These are phyloP conservation scores for Gephyroberyx darwinii DNA, from an alignment of 2,797 vertebrate species.

Conservation along the genomic window DNA sequence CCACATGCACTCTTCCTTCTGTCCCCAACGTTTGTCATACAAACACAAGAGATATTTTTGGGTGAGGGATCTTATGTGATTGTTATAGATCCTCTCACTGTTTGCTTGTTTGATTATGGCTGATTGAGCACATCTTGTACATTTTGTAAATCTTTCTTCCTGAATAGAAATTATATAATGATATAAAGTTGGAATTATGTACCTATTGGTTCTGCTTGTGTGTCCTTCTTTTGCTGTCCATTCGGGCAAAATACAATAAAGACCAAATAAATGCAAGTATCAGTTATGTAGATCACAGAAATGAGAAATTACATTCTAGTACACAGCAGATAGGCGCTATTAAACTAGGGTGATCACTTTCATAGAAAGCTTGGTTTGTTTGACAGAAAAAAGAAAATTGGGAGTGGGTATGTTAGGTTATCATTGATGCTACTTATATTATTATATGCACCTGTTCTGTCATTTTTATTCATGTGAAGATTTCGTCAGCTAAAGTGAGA, in stretches of 20 bases:
- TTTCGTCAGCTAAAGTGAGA: not conserved
- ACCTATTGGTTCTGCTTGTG: constrained; percentile 49
- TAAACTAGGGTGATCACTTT: too few species aligned
- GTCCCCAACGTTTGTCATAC: constrained; percentile 79
- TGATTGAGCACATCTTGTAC: constrained; percentile 79
- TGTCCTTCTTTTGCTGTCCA: constrained; percentile 50
- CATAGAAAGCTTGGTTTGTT: too few species aligned
- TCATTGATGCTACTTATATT: too few species aligned
- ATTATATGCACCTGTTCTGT: not conserved
- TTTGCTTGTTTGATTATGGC: constrained; percentile 75
- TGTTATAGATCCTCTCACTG: constrained; percentile 63
- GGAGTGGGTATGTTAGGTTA: too few species aligned
- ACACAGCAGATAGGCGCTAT: too few species aligned
- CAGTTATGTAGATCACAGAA: constrained; percentile 3
- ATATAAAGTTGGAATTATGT: constrained; percentile 80
- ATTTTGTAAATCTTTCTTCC: constrained; percentile 83
- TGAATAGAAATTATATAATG: constrained; percentile 78
- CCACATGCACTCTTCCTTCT: constrained; percentile 63
- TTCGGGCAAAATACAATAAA: not conserved
- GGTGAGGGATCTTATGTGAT: constrained; percentile 68
- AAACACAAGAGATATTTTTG: constrained; percentile 74
- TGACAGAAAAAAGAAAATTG: too few species aligned
- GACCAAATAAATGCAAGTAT: not conserved
- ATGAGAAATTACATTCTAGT: not conserved
- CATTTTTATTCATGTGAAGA: not conserved